These are phyloP conservation scores for Phaethon lepturus DNA, from an alignment of 2,113 vertebrate species.

Conservation along the genomic window DNA sequence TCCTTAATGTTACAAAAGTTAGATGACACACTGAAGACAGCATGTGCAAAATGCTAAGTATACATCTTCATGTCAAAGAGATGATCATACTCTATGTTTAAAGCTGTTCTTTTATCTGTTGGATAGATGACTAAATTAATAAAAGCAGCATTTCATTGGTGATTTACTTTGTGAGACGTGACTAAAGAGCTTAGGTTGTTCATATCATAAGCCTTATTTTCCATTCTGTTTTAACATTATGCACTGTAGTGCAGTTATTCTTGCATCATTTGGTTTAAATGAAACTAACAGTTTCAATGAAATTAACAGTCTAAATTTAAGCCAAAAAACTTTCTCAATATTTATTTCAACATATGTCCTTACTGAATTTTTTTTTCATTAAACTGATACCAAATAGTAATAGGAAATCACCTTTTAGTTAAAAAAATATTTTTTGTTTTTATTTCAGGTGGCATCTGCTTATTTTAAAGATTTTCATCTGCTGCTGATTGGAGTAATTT, in stretches of 20 bases:
- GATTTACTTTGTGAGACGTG: not conserved
- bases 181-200: not conserved
- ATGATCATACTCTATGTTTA: not conserved
- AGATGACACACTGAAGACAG: not conserved
- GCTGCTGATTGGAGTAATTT: constrained; percentile 88
- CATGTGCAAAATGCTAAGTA: not conserved
- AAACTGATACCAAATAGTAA: not conserved
- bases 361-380: not conserved
- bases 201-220: not conserved
- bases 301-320: not conserved
- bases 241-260: not conserved
- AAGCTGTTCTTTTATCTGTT: not conserved
- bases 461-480: constrained; percentile 97
- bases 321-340: accelerated
- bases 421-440: not conserved
- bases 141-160: not conserved
- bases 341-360: not conserved
- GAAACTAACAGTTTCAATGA: not conserved
- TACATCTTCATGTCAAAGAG: not conserved
- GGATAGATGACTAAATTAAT: not conserved
- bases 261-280: not conserved
- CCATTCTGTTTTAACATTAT: not conserved
- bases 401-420: not conserved
- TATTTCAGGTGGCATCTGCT: constrained; percentile 84
- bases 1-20: not conserved